Percentiles rank a stretch among this genome's conserved stretches.
Conservation (phyloP, 2,797 vertebrate species). For the Sebastiscus tertius region DNA sequence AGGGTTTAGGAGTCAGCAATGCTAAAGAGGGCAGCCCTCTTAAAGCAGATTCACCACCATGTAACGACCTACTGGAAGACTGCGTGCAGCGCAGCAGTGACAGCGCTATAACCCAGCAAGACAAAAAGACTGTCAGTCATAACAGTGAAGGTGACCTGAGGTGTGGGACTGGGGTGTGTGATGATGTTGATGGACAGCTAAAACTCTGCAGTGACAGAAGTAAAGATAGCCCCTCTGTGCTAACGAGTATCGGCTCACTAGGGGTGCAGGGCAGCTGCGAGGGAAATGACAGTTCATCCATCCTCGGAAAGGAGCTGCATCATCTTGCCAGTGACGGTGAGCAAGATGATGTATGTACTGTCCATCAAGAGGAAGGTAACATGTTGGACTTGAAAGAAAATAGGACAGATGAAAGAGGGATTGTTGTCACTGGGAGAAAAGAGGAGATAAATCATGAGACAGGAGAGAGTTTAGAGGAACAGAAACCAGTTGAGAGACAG, state of each 20-base stretch:
- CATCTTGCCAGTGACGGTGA: constrained; percentile 1
- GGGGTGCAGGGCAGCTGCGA: constrained; percentile 7
- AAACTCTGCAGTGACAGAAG: constrained; percentile 21
- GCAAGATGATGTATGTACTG: constrained; percentile 8
- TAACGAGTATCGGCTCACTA: constrained; percentile 9
- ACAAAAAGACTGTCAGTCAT: constrained; percentile 23
- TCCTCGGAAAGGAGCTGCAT: constrained; percentile 32
- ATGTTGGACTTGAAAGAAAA: constrained; percentile 14
- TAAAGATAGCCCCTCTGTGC: constrained; percentile 31
- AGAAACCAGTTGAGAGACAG: constrained; percentile 14
- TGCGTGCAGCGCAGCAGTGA: constrained; percentile 54
- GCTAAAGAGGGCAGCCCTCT: constrained; percentile 56
- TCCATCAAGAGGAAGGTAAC: constrained; percentile 24
- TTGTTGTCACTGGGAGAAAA: constrained; percentile 19
- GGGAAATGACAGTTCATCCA: constrained; percentile 40
- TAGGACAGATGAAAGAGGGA: constrained; percentile 27
- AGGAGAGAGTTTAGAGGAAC: constrained; percentile 30
- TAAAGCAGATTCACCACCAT: constrained; percentile 67
- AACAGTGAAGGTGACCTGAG: constrained; percentile 35
- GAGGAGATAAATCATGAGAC: constrained; percentile 40
- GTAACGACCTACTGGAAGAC: constrained; percentile 52
- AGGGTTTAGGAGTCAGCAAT: constrained; percentile 24
- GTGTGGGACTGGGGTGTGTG: constrained; percentile 15
- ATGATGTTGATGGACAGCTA: constrained; percentile 40
- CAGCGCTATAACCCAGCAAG: constrained; percentile 30